phyloP scores from a whole-genome alignment of 2,888 invertebrate species.

The Nephrocerus scutellatus region DNA sequence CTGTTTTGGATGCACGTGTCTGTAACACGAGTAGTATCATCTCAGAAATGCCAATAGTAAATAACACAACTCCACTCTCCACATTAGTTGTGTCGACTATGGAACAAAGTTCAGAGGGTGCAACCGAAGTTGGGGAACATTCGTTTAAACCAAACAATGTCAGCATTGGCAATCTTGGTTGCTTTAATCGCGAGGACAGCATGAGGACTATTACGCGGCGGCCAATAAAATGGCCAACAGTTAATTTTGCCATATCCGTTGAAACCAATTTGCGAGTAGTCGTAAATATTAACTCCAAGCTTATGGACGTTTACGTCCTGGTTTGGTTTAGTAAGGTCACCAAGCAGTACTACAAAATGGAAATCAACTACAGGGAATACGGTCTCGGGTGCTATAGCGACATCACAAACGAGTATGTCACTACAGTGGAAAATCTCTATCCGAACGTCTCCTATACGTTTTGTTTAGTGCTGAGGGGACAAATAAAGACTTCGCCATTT shows the following conservation, averaged over 20 bases:
- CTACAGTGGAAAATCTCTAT: constrained; percentile 26
- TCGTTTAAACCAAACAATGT: too few species aligned
- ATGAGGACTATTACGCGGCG: too few species aligned
- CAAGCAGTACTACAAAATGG: constrained; percentile 28
- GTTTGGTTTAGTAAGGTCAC: constrained; percentile 39
- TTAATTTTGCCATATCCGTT: constrained; percentile 7
- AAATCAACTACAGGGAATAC: constrained; percentile 31
- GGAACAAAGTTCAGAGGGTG: too few species aligned
- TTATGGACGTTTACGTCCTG: constrained; percentile 23
- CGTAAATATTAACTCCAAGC: background rate
- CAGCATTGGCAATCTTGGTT: constrained; percentile 9
- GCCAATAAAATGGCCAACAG: constrained; percentile 13
- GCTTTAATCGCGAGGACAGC: constrained; percentile 3
- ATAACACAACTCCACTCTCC: too few species aligned
- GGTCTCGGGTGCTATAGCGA: constrained; percentile 34
- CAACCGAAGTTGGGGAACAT: too few species aligned
- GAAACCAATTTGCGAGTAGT: constrained; percentile 10
- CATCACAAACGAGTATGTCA: constrained; percentile 23
- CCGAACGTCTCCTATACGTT: constrained; percentile 36
- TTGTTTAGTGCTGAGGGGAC: constrained; percentile 29
- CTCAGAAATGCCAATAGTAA: too few species aligned
- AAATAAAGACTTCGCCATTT: constrained; percentile 32
- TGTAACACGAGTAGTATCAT: too few species aligned
- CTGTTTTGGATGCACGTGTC: constrained; percentile 22
- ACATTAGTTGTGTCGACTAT: too few species aligned